These are phyloP conservation scores for Oligia strigilis DNA, from an alignment of 2,888 invertebrate species.

Conservation along the genomic window DNA sequence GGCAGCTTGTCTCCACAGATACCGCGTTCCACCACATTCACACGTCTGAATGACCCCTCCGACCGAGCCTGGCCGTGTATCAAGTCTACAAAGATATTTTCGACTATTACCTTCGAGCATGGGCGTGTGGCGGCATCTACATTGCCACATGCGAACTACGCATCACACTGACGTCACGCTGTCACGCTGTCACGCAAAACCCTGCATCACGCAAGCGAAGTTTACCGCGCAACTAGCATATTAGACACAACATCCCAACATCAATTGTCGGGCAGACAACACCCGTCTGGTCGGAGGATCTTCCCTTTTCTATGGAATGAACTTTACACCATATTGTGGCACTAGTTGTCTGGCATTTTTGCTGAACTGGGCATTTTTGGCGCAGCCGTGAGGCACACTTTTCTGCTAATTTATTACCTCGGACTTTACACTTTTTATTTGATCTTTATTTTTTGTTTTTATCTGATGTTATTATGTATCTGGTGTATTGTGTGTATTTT, in stretches of 20 bases:
- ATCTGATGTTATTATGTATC: too few relatives aligned
- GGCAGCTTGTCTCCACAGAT: constrained; percentile 78
- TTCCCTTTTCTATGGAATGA: background rate
- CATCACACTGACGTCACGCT: background rate
- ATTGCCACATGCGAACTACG: background rate
- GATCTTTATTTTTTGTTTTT: too few relatives aligned
- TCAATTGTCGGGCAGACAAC: background rate
- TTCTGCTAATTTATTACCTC: too few relatives aligned
- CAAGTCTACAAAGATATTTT: constrained; percentile 71
- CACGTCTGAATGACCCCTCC: constrained; percentile 80
- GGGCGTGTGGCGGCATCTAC: background rate
- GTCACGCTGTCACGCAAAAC: too few relatives aligned
- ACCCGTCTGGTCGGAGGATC: background rate
- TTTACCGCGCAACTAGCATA: background rate
- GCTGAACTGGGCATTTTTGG: too few relatives aligned
- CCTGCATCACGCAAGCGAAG: background rate
- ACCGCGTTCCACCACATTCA: constrained; percentile 78
- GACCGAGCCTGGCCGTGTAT: constrained; percentile 80
- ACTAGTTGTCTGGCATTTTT: too few relatives aligned
- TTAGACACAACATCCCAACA: background rate
- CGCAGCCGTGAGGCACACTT: too few relatives aligned
- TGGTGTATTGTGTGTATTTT: too few relatives aligned
- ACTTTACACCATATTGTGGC: background rate
- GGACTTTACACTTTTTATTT: too few relatives aligned
- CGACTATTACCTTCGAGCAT: background rate